These are phyloP conservation scores for Tinamus guttatus DNA, from an alignment of 2,113 vertebrate species.

Conservation along the genomic window DNA sequence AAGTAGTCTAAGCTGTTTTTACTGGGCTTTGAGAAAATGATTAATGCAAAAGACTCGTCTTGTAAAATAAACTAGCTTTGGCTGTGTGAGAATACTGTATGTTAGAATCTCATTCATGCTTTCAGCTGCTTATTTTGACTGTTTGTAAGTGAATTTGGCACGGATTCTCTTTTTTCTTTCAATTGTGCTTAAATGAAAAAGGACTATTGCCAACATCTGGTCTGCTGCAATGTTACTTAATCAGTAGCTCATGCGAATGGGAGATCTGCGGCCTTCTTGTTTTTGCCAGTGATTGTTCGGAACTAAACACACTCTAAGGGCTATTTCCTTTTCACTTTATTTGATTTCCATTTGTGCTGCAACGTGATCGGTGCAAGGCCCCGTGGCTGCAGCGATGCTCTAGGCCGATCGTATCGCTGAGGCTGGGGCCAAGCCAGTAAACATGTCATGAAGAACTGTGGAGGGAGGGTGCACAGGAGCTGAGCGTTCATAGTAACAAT, in stretches of 20 bases:
- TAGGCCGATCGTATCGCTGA: fast-evolving
- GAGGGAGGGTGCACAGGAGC: background rate
- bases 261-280: background rate
- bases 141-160: background rate
- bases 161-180: background rate
- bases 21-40: slow-evolving; percentile 37
- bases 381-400: background rate
- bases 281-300: background rate
- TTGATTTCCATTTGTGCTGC: background rate
- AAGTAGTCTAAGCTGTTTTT: background rate
- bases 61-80: slow-evolving; percentile 72
- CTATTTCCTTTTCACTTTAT: background rate
- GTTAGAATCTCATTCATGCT: slow-evolving; percentile 12
- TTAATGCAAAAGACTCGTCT: background rate
- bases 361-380: background rate
- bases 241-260: background rate
- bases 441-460: background rate
- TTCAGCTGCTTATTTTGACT: background rate
- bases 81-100: slow-evolving; percentile 49
- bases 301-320: background rate
- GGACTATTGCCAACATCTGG: background rate
- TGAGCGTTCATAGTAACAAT: fast-evolving
- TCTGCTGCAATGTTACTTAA: background rate
- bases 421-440: background rate
- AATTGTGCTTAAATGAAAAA: background rate